phyloP scores from a whole-genome alignment of 2,888 invertebrate genomes.

The Patella caerulea region DNA sequence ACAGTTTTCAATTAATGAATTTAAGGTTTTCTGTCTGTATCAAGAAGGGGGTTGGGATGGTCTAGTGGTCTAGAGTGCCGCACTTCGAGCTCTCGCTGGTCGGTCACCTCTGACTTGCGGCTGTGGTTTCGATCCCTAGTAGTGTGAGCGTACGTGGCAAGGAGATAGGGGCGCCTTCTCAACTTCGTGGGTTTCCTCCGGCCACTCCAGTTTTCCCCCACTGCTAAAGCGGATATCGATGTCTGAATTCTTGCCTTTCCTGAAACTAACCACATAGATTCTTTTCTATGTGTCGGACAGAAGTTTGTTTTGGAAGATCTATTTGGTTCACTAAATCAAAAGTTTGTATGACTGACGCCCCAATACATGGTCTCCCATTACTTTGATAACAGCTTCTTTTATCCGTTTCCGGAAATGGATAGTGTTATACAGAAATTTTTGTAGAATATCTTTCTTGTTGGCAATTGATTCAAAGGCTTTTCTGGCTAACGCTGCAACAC shows the following conservation, averaged over 20 bases:
- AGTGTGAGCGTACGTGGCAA: too few relatives aligned
- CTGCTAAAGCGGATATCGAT: conserved; percentile 90
- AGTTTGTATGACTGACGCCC: too few relatives aligned
- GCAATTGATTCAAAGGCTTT: conserved; percentile 78
- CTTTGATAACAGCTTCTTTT: conserved; percentile 82
- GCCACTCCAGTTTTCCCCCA: too few relatives aligned
- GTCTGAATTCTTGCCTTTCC: conserved; percentile 88
- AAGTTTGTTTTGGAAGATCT: too few relatives aligned
- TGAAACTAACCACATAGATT: conserved; percentile 92
- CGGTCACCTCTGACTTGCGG: too few relatives aligned
- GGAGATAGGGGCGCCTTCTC: too few relatives aligned
- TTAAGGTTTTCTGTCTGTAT: conserved; percentile 80
- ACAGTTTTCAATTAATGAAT: conserved; percentile 56
- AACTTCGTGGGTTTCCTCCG: too few relatives aligned
- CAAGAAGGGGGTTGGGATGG: too few relatives aligned
- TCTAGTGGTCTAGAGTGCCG: too few relatives aligned
- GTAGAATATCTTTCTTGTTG: conserved; percentile 78
- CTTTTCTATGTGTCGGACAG: conserved; percentile 79
- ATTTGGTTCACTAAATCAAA: too few relatives aligned
- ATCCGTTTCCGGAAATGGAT: conserved; percentile 81
- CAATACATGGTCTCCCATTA: conserved; percentile 78
- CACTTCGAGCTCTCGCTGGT: too few relatives aligned
- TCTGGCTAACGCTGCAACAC: conserved; percentile 85
- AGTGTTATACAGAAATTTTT: conserved; percentile 82
- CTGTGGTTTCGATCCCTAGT: too few relatives aligned